These are phyloP conservation scores for Boloria selene DNA, from an alignment of 2,888 invertebrate genomes.

Conservation along the genomic window DNA sequence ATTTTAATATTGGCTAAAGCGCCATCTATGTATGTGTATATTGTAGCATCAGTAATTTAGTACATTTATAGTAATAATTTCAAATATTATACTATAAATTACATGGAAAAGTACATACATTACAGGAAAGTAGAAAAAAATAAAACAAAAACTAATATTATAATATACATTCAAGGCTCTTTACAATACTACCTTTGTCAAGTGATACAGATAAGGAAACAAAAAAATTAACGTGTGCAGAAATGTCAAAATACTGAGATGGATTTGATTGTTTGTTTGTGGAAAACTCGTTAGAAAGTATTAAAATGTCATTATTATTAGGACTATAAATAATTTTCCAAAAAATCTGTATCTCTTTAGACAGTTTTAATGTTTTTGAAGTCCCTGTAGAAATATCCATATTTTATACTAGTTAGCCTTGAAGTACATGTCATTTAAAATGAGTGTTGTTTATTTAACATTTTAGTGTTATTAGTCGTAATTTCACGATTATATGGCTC, in stretches of 20 bases:
- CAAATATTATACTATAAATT: no score
- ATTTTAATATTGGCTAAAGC: background rate
- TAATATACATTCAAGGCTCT: background rate
- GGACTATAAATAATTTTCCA: conserved; percentile 48
- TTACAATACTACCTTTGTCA: conserved; percentile 1
- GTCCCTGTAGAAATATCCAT: conserved; percentile 64
- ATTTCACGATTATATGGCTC: conserved; percentile 80
- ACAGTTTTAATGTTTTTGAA: conserved; percentile 49
- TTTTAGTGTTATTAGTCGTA: conserved; percentile 76
- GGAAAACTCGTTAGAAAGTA: conserved; percentile 76
- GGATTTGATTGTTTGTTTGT: conserved; percentile 77
- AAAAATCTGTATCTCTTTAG: conserved; percentile 46
- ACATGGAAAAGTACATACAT: no score
- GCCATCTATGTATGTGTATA: conserved; percentile 13
- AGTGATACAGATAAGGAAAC: conserved; percentile 5
- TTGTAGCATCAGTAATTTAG: background rate
- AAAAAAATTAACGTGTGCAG: conserved; percentile 20
- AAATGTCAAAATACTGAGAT: conserved; percentile 77
- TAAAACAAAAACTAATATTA: no score
- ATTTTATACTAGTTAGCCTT: conserved; percentile 78
- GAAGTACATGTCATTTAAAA: conserved; percentile 81
- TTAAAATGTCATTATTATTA: conserved; percentile 54
- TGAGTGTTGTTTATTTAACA: conserved; percentile 82
- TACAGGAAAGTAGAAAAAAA: background rate
- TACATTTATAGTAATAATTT: background rate